Conservation (phyloP, 1,140 invertebrate genomes). For the Pachyrhynchus sulphureomaculatus region DNA sequence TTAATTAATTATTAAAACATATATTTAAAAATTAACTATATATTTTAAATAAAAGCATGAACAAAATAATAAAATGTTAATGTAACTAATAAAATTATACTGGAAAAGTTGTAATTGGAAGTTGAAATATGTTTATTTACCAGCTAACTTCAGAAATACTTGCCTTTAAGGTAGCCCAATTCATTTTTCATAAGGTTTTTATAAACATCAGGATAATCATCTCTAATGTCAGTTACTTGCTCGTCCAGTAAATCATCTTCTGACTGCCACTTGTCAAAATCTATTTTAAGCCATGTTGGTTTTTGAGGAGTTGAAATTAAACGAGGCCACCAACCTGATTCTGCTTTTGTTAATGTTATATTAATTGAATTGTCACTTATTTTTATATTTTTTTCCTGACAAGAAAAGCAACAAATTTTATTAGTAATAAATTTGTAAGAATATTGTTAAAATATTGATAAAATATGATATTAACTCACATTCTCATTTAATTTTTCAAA, state of each 20-base stretch:
- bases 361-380: conserved; percentile 77
- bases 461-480: conserved; percentile 60
- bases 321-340: conserved; percentile 78
- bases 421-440: conserved; percentile 15
- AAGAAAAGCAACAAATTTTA: conserved; percentile 37
- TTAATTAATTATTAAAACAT: too few species aligned
- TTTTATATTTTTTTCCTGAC: conserved; percentile 57
- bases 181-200: conserved; percentile 76
- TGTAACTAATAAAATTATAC: too few species aligned
- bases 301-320: conserved; percentile 76
- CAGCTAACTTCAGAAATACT: too few species aligned
- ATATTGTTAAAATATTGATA: background rate
- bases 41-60: too few species aligned
- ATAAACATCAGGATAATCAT: conserved; percentile 77
- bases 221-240: conserved; percentile 64
- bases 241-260: conserved; percentile 69
- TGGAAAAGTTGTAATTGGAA: too few species aligned
- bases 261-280: conserved; percentile 83
- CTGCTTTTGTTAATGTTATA: conserved; percentile 70
- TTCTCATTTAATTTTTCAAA: conserved; percentile 63
- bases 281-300: conserved; percentile 87
- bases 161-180: conserved; percentile 76
- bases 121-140: too few species aligned
- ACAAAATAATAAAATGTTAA: too few species aligned
- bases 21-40: too few species aligned